These are phyloP conservation scores for Cloeon dipterum DNA, from an alignment of 2,888 invertebrate species.

Conservation along the genomic window DNA sequence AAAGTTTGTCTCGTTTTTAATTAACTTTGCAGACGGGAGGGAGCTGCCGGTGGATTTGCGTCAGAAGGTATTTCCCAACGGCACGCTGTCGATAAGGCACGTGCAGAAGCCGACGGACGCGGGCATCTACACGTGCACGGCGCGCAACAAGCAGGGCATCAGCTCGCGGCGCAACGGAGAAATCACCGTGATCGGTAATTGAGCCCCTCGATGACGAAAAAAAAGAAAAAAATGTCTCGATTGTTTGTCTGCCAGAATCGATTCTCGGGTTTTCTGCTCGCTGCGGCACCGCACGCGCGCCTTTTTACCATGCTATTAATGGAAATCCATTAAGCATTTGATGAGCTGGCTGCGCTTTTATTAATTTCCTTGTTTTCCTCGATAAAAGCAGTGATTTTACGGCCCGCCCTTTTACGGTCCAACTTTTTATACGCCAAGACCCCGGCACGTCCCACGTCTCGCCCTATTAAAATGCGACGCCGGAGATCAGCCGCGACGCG, in stretches of 20 bases:
- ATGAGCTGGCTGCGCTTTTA: too few relatives aligned
- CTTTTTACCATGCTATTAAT: too few relatives aligned
- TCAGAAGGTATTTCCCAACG: slow-evolving; percentile 48
- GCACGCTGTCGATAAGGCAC: slow-evolving; percentile 46
- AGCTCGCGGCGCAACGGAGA: slow-evolving; percentile 47
- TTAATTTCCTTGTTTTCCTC: too few relatives aligned
- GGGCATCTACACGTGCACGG: slow-evolving; percentile 60
- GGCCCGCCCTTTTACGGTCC: neutral
- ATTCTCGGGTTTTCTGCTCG: neutral
- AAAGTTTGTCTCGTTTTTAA: too few relatives aligned
- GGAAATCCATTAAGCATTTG: too few relatives aligned
- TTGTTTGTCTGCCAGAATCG: neutral
- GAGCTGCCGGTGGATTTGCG: slow-evolving; percentile 58
- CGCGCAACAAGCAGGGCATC: slow-evolving; percentile 53
- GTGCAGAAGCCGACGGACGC: slow-evolving; percentile 53
- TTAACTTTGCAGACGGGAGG: slow-evolving; percentile 28
- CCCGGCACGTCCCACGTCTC: too few relatives aligned
- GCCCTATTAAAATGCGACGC: too few relatives aligned
- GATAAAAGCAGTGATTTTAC: neutral
- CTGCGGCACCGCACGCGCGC: neutral
- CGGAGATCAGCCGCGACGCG: too few relatives aligned
- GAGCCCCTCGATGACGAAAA: slow-evolving; percentile 10
- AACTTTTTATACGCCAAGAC: too few relatives aligned
- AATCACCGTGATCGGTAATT: slow-evolving; percentile 54
- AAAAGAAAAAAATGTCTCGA: too few relatives aligned